Conservation (phyloP, 2,888 invertebrate genomes). For the Melitaea athalia region DNA sequence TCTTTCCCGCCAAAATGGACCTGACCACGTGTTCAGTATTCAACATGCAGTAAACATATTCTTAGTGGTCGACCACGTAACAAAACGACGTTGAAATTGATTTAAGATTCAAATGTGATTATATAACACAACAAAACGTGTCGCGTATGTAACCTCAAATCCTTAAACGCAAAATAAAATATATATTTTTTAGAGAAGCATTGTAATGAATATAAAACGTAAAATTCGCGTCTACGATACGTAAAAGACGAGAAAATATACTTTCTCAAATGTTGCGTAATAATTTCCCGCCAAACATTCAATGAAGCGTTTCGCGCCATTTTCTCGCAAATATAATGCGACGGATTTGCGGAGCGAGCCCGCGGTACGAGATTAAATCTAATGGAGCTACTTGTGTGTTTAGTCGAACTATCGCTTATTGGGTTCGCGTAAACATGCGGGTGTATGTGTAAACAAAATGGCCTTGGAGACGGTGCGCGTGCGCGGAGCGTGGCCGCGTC, state of each 20-base stretch:
- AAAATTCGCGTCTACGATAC: conserved; percentile 29
- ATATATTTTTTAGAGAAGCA: not conserved
- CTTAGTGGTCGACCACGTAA: conserved; percentile 3
- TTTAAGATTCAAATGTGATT: conserved; percentile 6
- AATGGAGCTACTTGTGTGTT: conserved; percentile 42
- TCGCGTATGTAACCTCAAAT: conserved; percentile 33
- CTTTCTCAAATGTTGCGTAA: conserved; percentile 70
- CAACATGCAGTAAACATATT: conserved; percentile 5
- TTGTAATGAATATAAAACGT: conserved; percentile 9
- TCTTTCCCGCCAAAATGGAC: conserved; percentile 71
- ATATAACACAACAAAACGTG: conserved; percentile 27
- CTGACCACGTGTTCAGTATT: conserved; percentile 50
- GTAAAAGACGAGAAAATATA: conserved; percentile 50
- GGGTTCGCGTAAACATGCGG: conserved; percentile 65
- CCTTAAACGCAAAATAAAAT: not conserved
- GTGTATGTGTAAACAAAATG: conserved; percentile 74
- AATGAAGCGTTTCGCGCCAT: conserved; percentile 78
- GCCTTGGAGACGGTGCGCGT: conserved; percentile 71
- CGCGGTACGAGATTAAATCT: conserved; percentile 44
- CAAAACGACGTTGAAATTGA: conserved; percentile 1
- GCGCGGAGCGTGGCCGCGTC: conserved; percentile 52
- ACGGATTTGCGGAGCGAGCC: conserved; percentile 54
- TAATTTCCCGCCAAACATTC: conserved; percentile 73
- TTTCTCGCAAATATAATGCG: conserved; percentile 58
- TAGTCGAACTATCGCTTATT: conserved; percentile 54